Evolutionary conservation across 2,888 invertebrate species (phyloP), one percentile per base, ranked within the genome.

Genomic region (Agonopterix heracliana): DNA sequence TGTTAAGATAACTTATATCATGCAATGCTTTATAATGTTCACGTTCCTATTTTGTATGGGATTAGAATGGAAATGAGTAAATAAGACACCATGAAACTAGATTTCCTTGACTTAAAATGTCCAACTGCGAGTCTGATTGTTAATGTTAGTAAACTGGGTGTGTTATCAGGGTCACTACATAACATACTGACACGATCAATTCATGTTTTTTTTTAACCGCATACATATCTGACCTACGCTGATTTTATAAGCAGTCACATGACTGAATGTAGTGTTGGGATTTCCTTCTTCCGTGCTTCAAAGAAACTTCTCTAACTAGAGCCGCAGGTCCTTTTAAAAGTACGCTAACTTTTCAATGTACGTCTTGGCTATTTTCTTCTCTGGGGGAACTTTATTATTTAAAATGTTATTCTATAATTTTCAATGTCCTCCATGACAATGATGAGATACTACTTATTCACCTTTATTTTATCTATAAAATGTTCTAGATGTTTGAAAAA

Each of bases 61-160:
- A 73, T 78, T 77, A 70, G 73, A 81, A 76, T 76, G 74, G 70
- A 65, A 73, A 70, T 74, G 61, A 66, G 57, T 64, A 61, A 64
- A 59, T 60, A 63, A 60, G 54, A 66, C 66, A 69, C 70, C 72
- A 74, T 78, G 66, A 64, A 64, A 80, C 75, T 61, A 50, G 80
- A 72, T 73, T 68, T 69, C 84, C 84, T 84, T 85, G 84, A 81
- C 81, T 78, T 59, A 71, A 67, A 67, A 45, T 49, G 52, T 44
- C 44, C 44, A 44, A 71, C 60, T 70, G 57, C 52, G 26, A 64
- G 71, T 72, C 66, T 64, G 68, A 78, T 74, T 79, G 74, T 78
- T 75, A 68, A 59, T 67, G 66, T 73, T 72, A 69, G 68, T 64
- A 56, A 64, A 65, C 61, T 67, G 61, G 61, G 61, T 69, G 60